Evolutionary conservation across 2,888 invertebrate species (phyloP), one percentile per base, ranked within the genome.

Genomic region (Phaonia tiefii): DNA sequence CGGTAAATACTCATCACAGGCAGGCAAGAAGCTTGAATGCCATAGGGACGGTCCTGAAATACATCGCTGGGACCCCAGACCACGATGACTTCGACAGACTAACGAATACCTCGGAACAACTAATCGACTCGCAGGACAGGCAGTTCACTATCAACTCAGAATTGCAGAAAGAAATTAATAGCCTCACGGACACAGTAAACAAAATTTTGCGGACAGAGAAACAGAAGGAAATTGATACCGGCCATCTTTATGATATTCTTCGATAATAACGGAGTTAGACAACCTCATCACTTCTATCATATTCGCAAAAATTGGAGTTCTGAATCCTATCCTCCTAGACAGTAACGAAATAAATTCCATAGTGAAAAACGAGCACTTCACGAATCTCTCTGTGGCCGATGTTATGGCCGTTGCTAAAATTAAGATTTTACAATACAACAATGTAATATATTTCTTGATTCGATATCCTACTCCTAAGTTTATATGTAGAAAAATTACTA

Each of bases 251-350:
- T 39, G 70, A 82, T 65, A 73, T 42, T 15, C 46, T 79, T n/a
- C 80, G 2, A 42, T 80, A 25, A 75, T 75, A 4, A 49, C 37
- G 15, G 75, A 78, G 22, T 17, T 81, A 42, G 71, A 83, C 65
- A 78, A 60, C 11, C 25, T 80, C 56, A 75, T 78, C 63, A 17
- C 80, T 17, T 70, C 80, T 17, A 75, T 78, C 20, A 79, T 77
- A 44, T 65, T 81, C 51, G 75, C 78, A 66, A 78, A 83, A 22
- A 71, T 80, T 31, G 56, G 63, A 2, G 15, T 78, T 65, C 63
- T 75, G 42, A 80, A 82, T 37, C 75, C 75, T 10, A 15, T 54
- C 26, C 73, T 82, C 31, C 20, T 82, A n/a, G 83, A 82, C 49
- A 42, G 56, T 10, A 20, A 58, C 25, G 72, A 78, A 54, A 20